phyloP scores from a whole-genome alignment of 2,888 invertebrate species.

The Polyommatus iphigenia region DNA sequence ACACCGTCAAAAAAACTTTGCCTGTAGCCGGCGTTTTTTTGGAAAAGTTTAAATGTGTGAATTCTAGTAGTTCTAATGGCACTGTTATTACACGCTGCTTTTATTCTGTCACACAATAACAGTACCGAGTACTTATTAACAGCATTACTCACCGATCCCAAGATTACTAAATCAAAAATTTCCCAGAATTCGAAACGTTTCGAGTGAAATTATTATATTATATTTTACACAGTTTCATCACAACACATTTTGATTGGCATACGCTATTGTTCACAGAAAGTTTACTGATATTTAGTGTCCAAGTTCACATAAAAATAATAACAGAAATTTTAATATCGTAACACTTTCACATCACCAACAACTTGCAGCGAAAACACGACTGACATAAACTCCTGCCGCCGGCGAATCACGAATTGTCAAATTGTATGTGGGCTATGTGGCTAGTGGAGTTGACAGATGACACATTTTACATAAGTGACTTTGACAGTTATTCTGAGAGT shows the following conservation, averaged over 20 bases:
- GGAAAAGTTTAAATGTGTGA: background rate
- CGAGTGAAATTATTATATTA: slow-evolving; percentile 47
- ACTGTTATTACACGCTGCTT: background rate
- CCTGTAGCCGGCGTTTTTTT: background rate
- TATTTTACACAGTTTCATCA: slow-evolving; percentile 55
- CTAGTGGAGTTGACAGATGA: background rate
- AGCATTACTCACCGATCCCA: slow-evolving; percentile 67
- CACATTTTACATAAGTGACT: background rate
- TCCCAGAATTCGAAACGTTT: slow-evolving; percentile 65
- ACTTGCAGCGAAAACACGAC: slow-evolving; percentile 32
- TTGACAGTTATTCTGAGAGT: background rate
- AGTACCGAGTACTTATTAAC: background rate
- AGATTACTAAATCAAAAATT: slow-evolving; percentile 69
- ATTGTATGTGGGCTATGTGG: background rate
- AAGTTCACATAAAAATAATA: slow-evolving; percentile 20
- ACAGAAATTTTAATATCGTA: slow-evolving; percentile 30
- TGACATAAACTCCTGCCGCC: no score
- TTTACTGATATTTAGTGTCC: background rate
- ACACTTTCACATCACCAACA: slow-evolving; percentile 27
- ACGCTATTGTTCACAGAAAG: background rate
- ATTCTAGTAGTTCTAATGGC: background rate
- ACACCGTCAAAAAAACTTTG: background rate
- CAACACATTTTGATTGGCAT: slow-evolving; percentile 49
- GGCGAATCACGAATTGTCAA: slow-evolving; percentile 4
- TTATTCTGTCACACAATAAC: background rate